Base-by-base conservation (phyloP, 2,113 vertebrate genomes). In the Acrocephalus arundinaceus region DNA sequence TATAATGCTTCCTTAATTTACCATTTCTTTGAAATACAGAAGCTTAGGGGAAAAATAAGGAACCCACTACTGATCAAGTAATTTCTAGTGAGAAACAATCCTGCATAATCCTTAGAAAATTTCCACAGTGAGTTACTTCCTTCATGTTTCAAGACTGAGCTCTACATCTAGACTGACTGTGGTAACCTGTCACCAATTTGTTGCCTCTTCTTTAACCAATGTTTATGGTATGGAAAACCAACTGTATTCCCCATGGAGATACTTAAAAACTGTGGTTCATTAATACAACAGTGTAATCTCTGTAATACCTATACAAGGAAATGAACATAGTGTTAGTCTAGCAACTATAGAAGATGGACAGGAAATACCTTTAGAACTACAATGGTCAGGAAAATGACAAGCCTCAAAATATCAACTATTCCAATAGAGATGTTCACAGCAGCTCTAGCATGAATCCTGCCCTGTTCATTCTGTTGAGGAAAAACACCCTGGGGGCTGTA, bases 401-500 rank as follows among this genome's bases (percentile, higher is more conserved):
- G 6, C 39, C 58, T 39, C 79, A 67, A 70, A 85, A 80, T 71
- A 65, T 9, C 66, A 94, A 23, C 75, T 46, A 16, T 77, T 90
- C 37, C 90, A 63, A 81, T 45, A 52, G 58, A 82, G 55, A 94
- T 85, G 54, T 41, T 31, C 71, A 49, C 35, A 57, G 82, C 8
- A 66, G 58, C 22, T 52, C 35, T 37, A 48, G 15, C 17, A 52
- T 1, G 5, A 85, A 89, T 76, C 59, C 41, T 67, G 30, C 61
- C 17, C 57, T 63, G 19, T 45, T 89, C 7, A 4, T 86, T 93
- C 86, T 84, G 37, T 62, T 55, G 81, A 96, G 93, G 35, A 81
- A 81, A 83, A 92, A 73, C 57, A 85, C 94, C 94, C 91, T 46
- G 70, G 91, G 91, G 94, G 72, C 63, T 37, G 23, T 10, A 75